Evolutionary conservation across 2,113 vertebrate genomes (phyloP).

Genomic region (Murina feae): DNA sequence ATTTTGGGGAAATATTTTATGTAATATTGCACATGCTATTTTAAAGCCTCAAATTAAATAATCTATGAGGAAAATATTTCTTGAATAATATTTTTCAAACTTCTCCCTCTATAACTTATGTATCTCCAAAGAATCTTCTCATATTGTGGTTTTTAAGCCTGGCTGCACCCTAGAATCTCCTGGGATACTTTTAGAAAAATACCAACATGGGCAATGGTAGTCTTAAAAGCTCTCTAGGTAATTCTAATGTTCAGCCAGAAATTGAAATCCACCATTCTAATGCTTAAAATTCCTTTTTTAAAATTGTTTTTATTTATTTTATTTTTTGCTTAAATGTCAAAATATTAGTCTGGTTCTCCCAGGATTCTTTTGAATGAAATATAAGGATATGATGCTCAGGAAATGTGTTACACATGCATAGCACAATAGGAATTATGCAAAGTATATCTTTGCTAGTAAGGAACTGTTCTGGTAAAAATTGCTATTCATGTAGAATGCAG

Average conservation of each 20-base stretch:
- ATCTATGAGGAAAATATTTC: constrained; percentile 25
- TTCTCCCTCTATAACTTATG: neutral
- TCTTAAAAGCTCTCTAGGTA: constrained; percentile 41
- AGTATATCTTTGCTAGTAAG: constrained; percentile 41
- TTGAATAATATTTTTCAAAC: constrained; percentile 20
- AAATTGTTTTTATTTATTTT: neutral
- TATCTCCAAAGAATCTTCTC: constrained; percentile 20
- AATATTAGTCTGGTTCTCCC: constrained; percentile 41
- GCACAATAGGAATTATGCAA: constrained; percentile 36
- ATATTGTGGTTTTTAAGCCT: constrained; percentile 27
- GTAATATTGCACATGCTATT: neutral
- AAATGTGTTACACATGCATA: neutral
- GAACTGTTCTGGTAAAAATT: neutral
- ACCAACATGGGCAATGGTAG: neutral
- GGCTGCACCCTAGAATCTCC: neutral
- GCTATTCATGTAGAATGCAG: constrained; percentile 19
- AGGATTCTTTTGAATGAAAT: constrained; percentile 45
- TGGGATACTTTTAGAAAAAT: constrained; percentile 33
- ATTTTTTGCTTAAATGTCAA: constrained; percentile 42
- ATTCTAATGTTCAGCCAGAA: constrained; percentile 31
- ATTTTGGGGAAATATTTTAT: neutral
- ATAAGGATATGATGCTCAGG: neutral
- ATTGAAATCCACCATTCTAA: constrained; percentile 33
- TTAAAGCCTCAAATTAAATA: constrained; percentile 30
- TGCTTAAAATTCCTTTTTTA: neutral